Evolutionary conservation across 1,140 invertebrate genomes (phyloP), one percentile per base, ranked within the genome.

Genomic region (Dreissena rostriformis): DNA sequence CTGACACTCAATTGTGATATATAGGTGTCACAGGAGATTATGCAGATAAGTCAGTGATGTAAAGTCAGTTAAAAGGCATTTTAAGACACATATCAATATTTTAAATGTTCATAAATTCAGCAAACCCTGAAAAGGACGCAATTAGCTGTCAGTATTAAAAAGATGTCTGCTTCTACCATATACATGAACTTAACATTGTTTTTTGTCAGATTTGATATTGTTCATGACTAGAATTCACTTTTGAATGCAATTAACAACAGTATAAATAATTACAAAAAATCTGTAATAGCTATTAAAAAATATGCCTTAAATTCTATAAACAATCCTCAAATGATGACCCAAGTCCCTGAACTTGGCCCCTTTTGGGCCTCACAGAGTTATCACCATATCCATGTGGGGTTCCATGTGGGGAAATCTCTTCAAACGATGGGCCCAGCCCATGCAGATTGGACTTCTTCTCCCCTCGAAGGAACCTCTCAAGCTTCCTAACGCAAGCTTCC

Each of bases 401-500:
- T n/a, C 74, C 74, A 71, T 84, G 74, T 12, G 74, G 67, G 49
- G 82, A n/a, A 26, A 57, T 70, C 19, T 84, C 82, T 28, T 84
- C 82, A 65, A 84, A 78, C 17, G 82, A 84, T 0, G 82, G 77
- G 5, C 82, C 82, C 14, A 76, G 82, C 17, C 82, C 82, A 72
- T 71, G 74, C 17, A 84, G 51, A 8, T 51, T 63, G 22, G 29
- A 29, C 51, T 71, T 70, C 28, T 84, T 84, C 29, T 84, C 82
- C 19, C 82, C 82, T 55, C 66, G 15, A n/a, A 93, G 76, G 77
- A 95, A 96, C 82, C 95, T 87, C 94, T 99, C 98, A 87, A 99
- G 94, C 95, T 99, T 99, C 94, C 99, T 98, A 89, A 99, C 98
- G 94, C 98, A 99, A 0, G 98, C 99, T 91, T 99, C 99, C 94